These are phyloP conservation scores for Periplaneta americana DNA, from an alignment of 1,140 invertebrate species.

Conservation along the genomic window DNA sequence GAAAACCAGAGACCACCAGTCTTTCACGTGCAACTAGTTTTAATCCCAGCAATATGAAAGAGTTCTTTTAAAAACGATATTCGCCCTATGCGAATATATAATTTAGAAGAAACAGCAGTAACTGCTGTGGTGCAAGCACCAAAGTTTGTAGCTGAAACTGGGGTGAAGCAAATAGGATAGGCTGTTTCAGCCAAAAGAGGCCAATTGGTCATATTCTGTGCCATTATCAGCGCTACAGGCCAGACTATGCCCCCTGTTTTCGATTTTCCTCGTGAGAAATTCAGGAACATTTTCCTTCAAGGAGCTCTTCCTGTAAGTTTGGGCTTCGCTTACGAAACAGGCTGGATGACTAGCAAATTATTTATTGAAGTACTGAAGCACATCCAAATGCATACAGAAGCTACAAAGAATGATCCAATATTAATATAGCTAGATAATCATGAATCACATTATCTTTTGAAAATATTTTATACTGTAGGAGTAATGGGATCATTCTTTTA, in stretches of 20 bases:
- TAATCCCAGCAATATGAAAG: background rate
- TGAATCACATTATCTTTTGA: too few relatives aligned
- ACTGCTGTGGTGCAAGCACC: slow-evolving; percentile 38
- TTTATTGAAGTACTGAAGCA: slow-evolving; percentile 41
- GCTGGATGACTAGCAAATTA: slow-evolving; percentile 39
- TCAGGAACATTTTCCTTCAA: slow-evolving; percentile 29
- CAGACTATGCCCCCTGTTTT: slow-evolving; percentile 31
- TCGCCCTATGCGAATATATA: slow-evolving; percentile 32
- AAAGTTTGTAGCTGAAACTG: slow-evolving; percentile 35
- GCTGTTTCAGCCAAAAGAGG: slow-evolving; percentile 35
- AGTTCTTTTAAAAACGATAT: slow-evolving; percentile 27
- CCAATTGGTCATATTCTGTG: slow-evolving; percentile 30
- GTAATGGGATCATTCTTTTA: too few relatives aligned
- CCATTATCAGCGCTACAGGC: slow-evolving; percentile 31
- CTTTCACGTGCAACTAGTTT: slow-evolving; percentile 2
- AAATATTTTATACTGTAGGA: too few relatives aligned
- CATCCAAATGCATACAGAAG: slow-evolving; percentile 29
- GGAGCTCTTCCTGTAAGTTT: slow-evolving; percentile 27
- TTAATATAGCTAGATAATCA: too few relatives aligned
- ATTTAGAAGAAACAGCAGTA: slow-evolving; percentile 39
- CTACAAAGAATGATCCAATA: too few relatives aligned
- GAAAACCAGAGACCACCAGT: slow-evolving; percentile 7
- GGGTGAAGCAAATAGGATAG: slow-evolving; percentile 35
- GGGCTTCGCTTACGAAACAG: slow-evolving; percentile 26
- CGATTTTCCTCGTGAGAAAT: slow-evolving; percentile 31